These are phyloP conservation scores for Heliconius himera DNA, from an alignment of 1,140 invertebrate genomes.

Conservation along the genomic window DNA sequence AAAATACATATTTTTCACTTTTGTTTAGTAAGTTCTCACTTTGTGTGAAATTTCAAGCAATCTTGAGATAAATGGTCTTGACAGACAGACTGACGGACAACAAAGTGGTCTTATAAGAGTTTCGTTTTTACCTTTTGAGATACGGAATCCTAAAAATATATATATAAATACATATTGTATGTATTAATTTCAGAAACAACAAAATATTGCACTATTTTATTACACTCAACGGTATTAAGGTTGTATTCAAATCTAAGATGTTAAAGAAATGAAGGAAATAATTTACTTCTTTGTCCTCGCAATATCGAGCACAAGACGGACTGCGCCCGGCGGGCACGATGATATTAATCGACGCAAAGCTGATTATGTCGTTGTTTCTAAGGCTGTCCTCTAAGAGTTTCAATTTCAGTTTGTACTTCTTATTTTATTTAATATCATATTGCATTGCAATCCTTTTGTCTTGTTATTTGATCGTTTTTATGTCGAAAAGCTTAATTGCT, in stretches of 20 bases:
- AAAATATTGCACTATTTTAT: neutral
- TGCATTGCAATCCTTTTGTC: constrained; percentile 29
- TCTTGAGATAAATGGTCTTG: too few species aligned
- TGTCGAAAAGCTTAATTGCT: neutral
- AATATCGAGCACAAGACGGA: constrained; percentile 60
- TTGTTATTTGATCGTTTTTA: constrained; percentile 17
- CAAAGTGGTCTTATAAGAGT: too few species aligned
- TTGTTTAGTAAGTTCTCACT: too few species aligned
- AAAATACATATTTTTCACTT: too few species aligned
- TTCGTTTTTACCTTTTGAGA: too few species aligned
- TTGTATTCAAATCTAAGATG: constrained; percentile 69
- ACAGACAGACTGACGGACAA: too few species aligned
- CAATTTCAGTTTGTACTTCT: constrained; percentile 56
- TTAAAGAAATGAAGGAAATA: constrained; percentile 73
- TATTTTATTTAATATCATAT: constrained; percentile 41
- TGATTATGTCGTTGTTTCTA: constrained; percentile 76
- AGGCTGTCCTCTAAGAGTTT: constrained; percentile 61
- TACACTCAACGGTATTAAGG: neutral
- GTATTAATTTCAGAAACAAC: too few species aligned
- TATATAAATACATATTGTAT: too few species aligned
- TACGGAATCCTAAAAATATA: too few species aligned
- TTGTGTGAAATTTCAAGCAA: too few species aligned
- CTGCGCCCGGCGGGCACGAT: constrained; percentile 58
- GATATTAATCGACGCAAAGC: constrained; percentile 78
- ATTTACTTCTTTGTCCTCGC: constrained; percentile 75